Conservation (phyloP, 2,888 invertebrate species). For the Drosophila kanekoi region DNA sequence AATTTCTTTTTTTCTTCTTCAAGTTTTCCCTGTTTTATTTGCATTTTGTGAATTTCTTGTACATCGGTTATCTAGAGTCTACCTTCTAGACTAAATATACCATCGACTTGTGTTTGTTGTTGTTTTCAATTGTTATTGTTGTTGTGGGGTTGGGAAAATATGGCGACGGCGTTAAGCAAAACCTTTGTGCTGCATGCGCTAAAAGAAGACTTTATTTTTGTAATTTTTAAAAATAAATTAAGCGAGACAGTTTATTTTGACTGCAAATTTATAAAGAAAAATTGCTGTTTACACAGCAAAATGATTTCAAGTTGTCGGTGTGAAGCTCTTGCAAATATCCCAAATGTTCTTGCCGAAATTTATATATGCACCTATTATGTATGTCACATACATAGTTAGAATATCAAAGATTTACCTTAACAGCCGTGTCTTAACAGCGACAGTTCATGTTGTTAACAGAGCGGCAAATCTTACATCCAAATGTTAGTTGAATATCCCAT, state of each 20-base stretch:
- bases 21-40: constrained; percentile 39
- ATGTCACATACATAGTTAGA: too few species aligned
- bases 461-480: background rate
- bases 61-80: constrained; percentile 23
- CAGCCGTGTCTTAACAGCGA: background rate
- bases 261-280: constrained; percentile 2
- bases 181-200: constrained; percentile 61
- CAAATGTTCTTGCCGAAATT: too few species aligned
- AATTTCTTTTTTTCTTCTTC: constrained; percentile 34
- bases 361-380: too few species aligned
- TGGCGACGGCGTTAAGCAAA: constrained; percentile 70
- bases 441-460: background rate
- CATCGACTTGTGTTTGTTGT: constrained; percentile 7
- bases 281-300: constrained; percentile 4
- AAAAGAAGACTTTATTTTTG: constrained; percentile 24
- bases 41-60: constrained; percentile 36
- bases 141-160: constrained; percentile 42
- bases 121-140: constrained; percentile 30
- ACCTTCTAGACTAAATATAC: constrained; percentile 23
- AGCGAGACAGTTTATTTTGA: constrained; percentile 7
- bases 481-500: background rate
- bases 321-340: too few species aligned
- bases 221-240: background rate
- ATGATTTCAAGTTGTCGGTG: background rate
- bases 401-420: background rate